Conservation (phyloP, 2,113 vertebrate genomes). For the Lethenteron camtschaticum region DNA sequence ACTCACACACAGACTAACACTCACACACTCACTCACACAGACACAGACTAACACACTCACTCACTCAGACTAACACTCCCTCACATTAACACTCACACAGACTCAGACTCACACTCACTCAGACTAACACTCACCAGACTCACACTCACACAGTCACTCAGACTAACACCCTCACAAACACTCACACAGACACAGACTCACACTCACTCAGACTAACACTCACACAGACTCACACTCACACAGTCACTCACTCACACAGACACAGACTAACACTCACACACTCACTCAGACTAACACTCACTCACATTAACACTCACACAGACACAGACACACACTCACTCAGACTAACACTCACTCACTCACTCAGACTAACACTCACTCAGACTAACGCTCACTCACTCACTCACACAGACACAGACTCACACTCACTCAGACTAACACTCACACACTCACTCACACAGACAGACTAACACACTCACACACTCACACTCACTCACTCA, state of each 20-base stretch:
- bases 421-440: neutral
- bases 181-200: neutral
- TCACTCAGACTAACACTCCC: neutral
- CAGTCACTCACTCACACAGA: neutral
- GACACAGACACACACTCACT: neutral
- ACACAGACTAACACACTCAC: neutral
- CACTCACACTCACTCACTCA: no score
- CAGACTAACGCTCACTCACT: neutral
- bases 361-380: neutral
- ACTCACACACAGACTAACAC: neutral
- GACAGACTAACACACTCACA: no score
- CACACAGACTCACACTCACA: neutral
- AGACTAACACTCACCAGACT: neutral
- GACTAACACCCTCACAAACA: neutral
- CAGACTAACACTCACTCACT: neutral
- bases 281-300: neutral
- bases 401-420: neutral
- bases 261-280: constrained; percentile 1
- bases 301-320: neutral
- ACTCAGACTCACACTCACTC: neutral
- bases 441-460: neutral
- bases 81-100: neutral
- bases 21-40: neutral
- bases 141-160: neutral
- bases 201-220: neutral